These are phyloP conservation scores for Cephus pulcher DNA, from an alignment of 2,888 invertebrate genomes.

Conservation along the genomic window DNA sequence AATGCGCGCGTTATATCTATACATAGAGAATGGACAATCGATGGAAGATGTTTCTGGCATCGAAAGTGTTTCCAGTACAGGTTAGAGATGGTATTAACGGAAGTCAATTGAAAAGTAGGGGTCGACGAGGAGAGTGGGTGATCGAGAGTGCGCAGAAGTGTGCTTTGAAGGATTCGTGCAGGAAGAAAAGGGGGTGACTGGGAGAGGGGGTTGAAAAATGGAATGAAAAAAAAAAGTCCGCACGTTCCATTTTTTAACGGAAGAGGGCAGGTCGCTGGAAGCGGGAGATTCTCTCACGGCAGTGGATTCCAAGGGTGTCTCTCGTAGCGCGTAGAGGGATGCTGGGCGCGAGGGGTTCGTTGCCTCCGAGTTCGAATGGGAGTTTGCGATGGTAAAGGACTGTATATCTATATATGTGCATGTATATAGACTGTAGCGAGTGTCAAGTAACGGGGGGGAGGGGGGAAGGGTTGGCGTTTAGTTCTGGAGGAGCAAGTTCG, in stretches of 20 bases:
- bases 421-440: not conserved
- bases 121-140: not conserved
- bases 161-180: not conserved
- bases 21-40: not conserved
- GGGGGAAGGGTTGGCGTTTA: not conserved
- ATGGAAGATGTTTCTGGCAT: not conserved
- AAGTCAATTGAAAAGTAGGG: not conserved
- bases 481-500: conserved; percentile 10
- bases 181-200: not conserved
- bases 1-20: not conserved
- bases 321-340: conserved; percentile 13
- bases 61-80: not conserved
- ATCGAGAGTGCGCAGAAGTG: not conserved
- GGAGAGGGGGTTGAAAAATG: not conserved
- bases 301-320: not conserved
- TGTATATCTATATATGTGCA: too few species aligned
- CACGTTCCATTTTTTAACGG: not conserved
- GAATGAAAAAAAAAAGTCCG: not conserved
- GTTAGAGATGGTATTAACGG: not conserved
- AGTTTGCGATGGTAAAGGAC: not conserved
- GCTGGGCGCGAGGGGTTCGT: conserved; percentile 3
- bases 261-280: not conserved
- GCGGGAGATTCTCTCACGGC: not conserved
- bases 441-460: not conserved
- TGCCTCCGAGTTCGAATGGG: not conserved